Conservation (phyloP, 2,797 vertebrate genomes). For the Lutjanus argentimaculatus region DNA sequence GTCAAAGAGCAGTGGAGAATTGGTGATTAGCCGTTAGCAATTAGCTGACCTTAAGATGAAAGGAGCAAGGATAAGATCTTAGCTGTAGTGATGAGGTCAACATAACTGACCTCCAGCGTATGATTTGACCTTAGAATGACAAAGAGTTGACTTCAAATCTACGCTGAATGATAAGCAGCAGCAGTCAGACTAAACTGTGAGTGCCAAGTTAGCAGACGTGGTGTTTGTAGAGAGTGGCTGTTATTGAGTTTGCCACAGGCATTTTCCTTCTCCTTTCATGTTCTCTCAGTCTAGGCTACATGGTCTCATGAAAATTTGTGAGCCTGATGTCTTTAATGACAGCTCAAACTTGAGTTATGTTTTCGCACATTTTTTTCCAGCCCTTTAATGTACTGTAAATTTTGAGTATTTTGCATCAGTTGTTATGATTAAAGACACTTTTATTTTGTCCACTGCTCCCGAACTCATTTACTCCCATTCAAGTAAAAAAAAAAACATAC, state of each 20-base stretch:
- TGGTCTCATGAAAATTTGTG: constrained; percentile 32
- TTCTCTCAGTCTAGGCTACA: constrained; percentile 22
- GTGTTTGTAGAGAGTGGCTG: constrained; percentile 37
- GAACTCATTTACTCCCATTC: constrained; percentile 18
- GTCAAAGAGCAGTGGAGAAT: constrained; percentile 61
- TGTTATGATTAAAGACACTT: constrained; percentile 19
- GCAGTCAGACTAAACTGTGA: constrained; percentile 33
- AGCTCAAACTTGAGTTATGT: constrained; percentile 37
- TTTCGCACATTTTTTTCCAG: constrained; percentile 33
- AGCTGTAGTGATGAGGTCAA: constrained; percentile 57
- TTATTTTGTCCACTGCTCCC: background rate
- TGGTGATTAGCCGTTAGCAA: constrained; percentile 74
- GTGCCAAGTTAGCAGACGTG: constrained; percentile 45
- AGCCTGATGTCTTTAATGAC: constrained; percentile 43
- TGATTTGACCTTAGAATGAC: constrained; percentile 58
- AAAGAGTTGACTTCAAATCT: constrained; percentile 52
- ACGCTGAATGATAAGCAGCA: constrained; percentile 53
- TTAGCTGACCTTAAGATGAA: constrained; percentile 71
- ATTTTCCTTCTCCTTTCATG: constrained; percentile 58
- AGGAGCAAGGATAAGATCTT: constrained; percentile 52
- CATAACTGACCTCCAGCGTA: constrained; percentile 41
- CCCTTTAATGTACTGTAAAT: constrained; percentile 21
- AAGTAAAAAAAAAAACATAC: background rate
- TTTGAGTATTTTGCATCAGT: background rate
- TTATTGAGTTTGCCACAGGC: constrained; percentile 54